Evolutionary conservation across 2,797 vertebrate species (phyloP).

Genomic region (Myioborus miniatus): DNA sequence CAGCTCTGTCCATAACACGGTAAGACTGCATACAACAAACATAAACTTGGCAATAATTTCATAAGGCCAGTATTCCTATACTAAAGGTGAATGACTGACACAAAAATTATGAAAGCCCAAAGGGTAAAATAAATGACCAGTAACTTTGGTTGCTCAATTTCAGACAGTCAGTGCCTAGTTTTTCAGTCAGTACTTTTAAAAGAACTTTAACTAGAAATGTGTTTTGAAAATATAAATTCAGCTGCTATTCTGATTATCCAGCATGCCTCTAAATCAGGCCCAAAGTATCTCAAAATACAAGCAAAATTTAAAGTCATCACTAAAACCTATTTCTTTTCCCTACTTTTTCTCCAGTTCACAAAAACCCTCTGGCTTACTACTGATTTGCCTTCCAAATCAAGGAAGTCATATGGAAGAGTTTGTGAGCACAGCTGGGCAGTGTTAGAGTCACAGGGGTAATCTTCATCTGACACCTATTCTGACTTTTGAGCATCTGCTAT

Average conservation of each 20-base stretch:
- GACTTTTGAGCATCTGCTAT: neutral
- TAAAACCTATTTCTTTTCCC: neutral
- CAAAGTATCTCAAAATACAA: neutral
- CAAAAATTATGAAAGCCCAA: neutral
- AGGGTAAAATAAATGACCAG: neutral
- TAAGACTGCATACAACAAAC: neutral
- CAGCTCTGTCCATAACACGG: neutral
- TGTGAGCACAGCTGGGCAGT: neutral
- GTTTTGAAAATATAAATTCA: neutral
- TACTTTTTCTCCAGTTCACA: neutral
- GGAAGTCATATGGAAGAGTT: neutral
- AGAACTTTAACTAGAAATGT: neutral
- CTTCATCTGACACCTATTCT: neutral
- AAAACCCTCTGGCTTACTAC: neutral
- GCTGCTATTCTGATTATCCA: neutral
- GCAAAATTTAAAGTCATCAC: neutral
- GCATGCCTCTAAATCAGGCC: neutral
- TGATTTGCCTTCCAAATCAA: neutral
- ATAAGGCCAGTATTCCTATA: neutral
- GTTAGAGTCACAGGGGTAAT: neutral
- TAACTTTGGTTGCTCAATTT: neutral
- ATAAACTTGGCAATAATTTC: neutral
- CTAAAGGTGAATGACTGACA: neutral
- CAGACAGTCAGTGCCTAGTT: neutral
- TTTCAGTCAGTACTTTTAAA: neutral